Evolutionary conservation across 2,888 invertebrate species (phyloP).

Genomic region (Stegana nigrithorax): DNA sequence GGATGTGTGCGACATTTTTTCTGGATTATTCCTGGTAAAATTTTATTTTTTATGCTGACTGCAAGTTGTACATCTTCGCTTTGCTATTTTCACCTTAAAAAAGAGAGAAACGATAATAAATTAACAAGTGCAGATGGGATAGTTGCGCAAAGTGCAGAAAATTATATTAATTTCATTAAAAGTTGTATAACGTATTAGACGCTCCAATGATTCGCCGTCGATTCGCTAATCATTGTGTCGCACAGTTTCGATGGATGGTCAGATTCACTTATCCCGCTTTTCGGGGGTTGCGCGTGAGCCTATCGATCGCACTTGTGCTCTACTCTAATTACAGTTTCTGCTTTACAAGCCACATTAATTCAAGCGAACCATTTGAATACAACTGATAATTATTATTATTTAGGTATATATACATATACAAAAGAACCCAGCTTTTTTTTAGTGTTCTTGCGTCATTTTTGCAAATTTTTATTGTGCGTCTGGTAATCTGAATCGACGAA

Average conservation of each 20-base stretch:
- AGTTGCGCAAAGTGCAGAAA: not conserved
- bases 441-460: constrained; percentile 26
- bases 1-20: not conserved
- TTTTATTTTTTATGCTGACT: not conserved
- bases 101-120: not conserved
- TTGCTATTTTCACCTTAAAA: not conserved
- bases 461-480: not conserved
- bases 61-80: not conserved
- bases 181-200: not conserved
- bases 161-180: constrained; percentile 4
- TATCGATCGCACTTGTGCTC: not conserved
- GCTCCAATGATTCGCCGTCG: constrained; percentile 8
- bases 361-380: not conserved
- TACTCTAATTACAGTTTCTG: not conserved
- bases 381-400: not conserved
- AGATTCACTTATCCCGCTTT: no score
- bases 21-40: not conserved
- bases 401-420: not conserved
- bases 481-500: not conserved
- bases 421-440: not conserved
- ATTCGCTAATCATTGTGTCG: no score
- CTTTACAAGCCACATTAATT: not conserved
- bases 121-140: no score
- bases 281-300: no score
- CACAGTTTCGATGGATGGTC: no score